Evolutionary conservation across 1,140 invertebrate genomes (phyloP).

Genomic region (Sitodiplosis mosellana): DNA sequence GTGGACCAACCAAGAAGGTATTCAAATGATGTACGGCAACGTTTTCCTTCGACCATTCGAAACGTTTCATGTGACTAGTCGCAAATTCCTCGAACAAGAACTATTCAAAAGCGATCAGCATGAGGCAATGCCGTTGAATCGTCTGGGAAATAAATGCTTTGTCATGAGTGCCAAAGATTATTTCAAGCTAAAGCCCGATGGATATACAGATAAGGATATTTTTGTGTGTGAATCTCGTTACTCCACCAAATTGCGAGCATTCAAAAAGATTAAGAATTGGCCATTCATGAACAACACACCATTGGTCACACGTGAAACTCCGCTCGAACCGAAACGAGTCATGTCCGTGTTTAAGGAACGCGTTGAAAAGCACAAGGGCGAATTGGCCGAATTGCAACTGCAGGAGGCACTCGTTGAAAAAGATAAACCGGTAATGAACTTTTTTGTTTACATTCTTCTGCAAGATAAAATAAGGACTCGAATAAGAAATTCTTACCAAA

Average conservation of each 20-base stretch:
- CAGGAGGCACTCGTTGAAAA: conserved; percentile 59
- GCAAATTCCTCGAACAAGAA: conserved; percentile 92
- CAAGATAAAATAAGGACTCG: too few relatives aligned
- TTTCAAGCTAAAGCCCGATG: conserved; percentile 73
- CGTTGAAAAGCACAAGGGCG: conserved; percentile 77
- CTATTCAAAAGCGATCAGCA: conserved; percentile 88
- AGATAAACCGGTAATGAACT: conserved; percentile 58
- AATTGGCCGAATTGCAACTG: conserved; percentile 68
- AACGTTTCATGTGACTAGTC: conserved; percentile 86
- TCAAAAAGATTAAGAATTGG: conserved; percentile 93
- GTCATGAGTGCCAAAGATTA: conserved; percentile 93
- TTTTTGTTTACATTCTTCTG: too few relatives aligned
- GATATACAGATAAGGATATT: conserved; percentile 81
- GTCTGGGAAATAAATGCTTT: conserved; percentile 81
- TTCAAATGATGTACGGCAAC: conserved; percentile 79
- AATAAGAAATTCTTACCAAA: too few relatives aligned
- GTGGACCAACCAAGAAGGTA: conserved; percentile 64
- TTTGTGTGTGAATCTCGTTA: conserved; percentile 96
- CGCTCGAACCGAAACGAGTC: conserved; percentile 64
- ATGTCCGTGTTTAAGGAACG: conserved; percentile 87
- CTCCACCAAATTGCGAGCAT: conserved; percentile 60
- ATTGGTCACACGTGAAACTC: conserved; percentile 48
- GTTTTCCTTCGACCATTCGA: conserved; percentile 62
- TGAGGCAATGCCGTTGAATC: conserved; percentile 56
- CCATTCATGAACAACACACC: conserved; percentile 32